Percentiles rank a stretch among this genome's conserved stretches.
These are phyloP conservation scores for Bibio marci DNA, from an alignment of 2,888 invertebrate species.

Conservation along the genomic window DNA sequence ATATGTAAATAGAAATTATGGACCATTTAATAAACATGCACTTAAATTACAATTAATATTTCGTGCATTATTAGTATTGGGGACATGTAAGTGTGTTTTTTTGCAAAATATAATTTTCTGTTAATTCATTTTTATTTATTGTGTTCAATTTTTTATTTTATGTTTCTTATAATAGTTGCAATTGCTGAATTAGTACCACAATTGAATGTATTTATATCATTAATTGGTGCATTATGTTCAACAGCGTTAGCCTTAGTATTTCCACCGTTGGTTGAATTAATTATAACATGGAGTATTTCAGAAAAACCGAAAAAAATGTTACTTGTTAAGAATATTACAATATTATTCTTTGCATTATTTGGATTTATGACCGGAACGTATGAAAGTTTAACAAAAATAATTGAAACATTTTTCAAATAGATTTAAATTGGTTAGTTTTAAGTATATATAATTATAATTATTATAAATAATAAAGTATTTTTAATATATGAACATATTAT, in stretches of 20 bases:
- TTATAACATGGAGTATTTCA: slow-evolving; percentile 43
- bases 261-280: slow-evolving; percentile 73
- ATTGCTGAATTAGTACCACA: slow-evolving; percentile 76
- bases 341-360: slow-evolving; percentile 47
- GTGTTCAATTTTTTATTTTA: no score
- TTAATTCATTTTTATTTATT: no score
- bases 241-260: slow-evolving; percentile 74
- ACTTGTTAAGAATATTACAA: slow-evolving; percentile 40
- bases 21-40: slow-evolving; percentile 33
- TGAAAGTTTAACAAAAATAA: slow-evolving; percentile 48
- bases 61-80: slow-evolving; percentile 50
- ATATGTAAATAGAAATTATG: slow-evolving; percentile 34
- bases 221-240: slow-evolving; percentile 82
- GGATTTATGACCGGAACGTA: slow-evolving; percentile 61
- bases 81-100: slow-evolving; percentile 61
- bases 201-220: slow-evolving; percentile 70
- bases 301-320: slow-evolving; percentile 31
- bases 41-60: slow-evolving; percentile 49
- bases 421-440: no score
- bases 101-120: no score
- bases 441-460: no score
- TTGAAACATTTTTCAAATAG: slow-evolving; percentile 29
- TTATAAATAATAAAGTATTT: no score
- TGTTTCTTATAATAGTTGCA: no score
- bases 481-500: no score